A percentile compares a stretch with the other conserved stretches of the same genome.
phyloP scores from a whole-genome alignment of 1,140 invertebrate genomes.

The Armadillidium nasatum region DNA sequence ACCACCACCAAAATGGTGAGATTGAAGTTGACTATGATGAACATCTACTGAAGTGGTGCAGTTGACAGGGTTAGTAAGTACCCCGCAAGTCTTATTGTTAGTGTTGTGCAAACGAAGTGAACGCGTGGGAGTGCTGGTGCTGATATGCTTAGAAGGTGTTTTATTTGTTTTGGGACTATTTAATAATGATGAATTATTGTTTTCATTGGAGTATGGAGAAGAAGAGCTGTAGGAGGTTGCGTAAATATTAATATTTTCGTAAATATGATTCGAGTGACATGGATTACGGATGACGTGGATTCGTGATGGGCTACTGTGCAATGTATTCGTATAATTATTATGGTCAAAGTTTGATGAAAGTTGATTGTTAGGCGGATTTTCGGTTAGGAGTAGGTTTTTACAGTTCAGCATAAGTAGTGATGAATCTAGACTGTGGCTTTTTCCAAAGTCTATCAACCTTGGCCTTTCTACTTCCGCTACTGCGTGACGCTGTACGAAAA shows the following conservation, averaged over 20 bases:
- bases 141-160: background rate
- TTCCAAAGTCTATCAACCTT: constrained; percentile 68
- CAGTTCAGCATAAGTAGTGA: constrained; percentile 27
- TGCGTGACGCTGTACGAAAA: background rate
- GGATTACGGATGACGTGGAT: background rate
- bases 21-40: background rate
- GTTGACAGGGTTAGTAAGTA: background rate
- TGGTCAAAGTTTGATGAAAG: background rate
- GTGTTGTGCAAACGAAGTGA: background rate
- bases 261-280: background rate
- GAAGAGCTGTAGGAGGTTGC: background rate
- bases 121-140: background rate
- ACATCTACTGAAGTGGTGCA: background rate
- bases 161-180: background rate
- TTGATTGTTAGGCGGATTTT: background rate
- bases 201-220: background rate
- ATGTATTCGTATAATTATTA: background rate
- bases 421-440: constrained; percentile 75
- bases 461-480: constrained; percentile 44
- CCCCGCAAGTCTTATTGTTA: background rate
- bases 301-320: background rate
- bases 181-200: background rate
- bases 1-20: constrained; percentile 11
- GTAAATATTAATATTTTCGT: constrained; percentile 4
- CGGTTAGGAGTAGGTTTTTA: constrained; percentile 19